A percentile compares a stretch with the other conserved stretches of the same genome.
Conservation (phyloP, 2,888 invertebrate species). For the Dasysyrphus tricinctus region DNA sequence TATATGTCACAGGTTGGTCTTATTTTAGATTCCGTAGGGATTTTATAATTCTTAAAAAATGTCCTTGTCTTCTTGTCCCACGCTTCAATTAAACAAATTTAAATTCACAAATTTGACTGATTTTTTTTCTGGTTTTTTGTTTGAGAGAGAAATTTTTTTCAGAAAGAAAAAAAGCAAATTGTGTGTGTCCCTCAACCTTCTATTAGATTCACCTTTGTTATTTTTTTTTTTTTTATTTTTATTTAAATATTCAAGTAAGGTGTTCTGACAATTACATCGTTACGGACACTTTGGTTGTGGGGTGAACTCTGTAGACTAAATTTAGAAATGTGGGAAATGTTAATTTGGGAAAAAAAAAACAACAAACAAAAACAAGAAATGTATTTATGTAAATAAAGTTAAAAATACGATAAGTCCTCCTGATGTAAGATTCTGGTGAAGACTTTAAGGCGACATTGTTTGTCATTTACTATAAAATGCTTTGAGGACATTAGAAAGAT, state of each 20-base stretch:
- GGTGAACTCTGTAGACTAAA: neutral
- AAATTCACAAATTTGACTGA: conserved; percentile 6
- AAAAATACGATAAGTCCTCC: neutral
- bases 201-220: neutral
- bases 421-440: neutral
- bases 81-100: conserved; percentile 20
- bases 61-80: conserved; percentile 1
- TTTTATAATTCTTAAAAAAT: neutral
- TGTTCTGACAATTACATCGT: conserved; percentile 14
- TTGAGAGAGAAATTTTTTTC: neutral
- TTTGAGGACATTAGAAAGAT: conserved; percentile 1
- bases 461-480: conserved; percentile 24
- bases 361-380: neutral
- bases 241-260: conserved; percentile 29
- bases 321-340: neutral
- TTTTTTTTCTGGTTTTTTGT: neutral
- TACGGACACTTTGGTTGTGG: neutral
- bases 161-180: neutral
- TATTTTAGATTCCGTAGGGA: conserved; percentile 6
- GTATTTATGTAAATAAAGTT: conserved; percentile 8
- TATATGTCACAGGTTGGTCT: conserved; percentile 16
- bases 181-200: neutral
- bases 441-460: neutral
- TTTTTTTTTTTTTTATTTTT: neutral
- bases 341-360: neutral